phyloP scores from a whole-genome alignment of 2,888 invertebrate species.

The Drosophila aldrichi region DNA sequence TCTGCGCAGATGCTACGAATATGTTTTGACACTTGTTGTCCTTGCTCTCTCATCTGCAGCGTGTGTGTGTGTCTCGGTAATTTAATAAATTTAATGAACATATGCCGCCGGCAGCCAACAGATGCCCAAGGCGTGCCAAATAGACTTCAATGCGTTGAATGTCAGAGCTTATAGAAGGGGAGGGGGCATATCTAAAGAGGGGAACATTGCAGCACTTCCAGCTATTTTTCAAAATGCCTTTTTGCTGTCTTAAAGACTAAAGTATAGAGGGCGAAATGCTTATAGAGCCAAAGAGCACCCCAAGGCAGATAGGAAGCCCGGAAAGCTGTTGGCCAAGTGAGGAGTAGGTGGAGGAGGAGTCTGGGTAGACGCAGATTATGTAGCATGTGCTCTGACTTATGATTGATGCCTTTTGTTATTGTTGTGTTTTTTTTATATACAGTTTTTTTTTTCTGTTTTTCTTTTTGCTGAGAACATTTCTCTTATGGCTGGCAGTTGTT shows the following conservation, averaged over 20 bases:
- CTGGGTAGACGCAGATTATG: conserved; percentile 48
- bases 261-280: conserved; percentile 7
- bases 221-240: conserved; percentile 47
- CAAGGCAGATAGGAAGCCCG: conserved; percentile 3
- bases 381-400: conserved; percentile 74
- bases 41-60: conserved; percentile 33
- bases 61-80: conserved; percentile 45
- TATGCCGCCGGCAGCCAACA: conserved; percentile 61
- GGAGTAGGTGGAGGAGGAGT: not conserved
- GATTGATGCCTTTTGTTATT: conserved; percentile 80
- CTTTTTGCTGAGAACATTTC: conserved; percentile 35
- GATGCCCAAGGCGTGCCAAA: conserved; percentile 49
- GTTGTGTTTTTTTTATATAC: conserved; percentile 19
- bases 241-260: conserved; percentile 30
- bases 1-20: conserved; percentile 58
- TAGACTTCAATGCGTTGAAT: conserved; percentile 56
- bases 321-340: conserved; percentile 1
- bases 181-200: not conserved
- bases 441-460: conserved; percentile 9
- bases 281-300: conserved; percentile 10
- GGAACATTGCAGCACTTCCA: not conserved
- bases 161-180: conserved; percentile 29
- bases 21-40: conserved; percentile 46
- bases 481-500: conserved; percentile 45
- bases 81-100: conserved; percentile 82